Base-by-base conservation (phyloP, 2,113 vertebrate species). In the Tetrax tetrax region DNA sequence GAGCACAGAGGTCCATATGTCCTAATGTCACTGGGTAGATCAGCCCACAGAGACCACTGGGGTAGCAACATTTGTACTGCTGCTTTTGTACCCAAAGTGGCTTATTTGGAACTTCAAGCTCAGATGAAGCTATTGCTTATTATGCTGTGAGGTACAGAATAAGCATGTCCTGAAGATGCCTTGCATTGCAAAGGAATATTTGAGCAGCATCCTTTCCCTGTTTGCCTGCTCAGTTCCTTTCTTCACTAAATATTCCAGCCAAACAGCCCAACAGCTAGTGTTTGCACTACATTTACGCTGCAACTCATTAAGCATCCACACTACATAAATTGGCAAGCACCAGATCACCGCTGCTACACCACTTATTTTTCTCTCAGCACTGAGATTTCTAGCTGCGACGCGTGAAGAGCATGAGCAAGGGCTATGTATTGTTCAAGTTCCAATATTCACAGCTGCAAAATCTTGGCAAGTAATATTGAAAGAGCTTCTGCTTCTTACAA, bases 381-480 rank as follows among this genome's bases (percentile, higher is more conserved):
- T 65, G 54, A 89, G 53, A 65, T 83, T 63, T 89, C 89, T 85
- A 74, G 66, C 47, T 83, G 77, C 14, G n/a, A 78, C 45, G 61
- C 2, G 4, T 84, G 88, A 94, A 93, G 64, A 93, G 57, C 79
- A 70, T 68, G 71, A 80, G 74, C 41, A 80, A 76, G 51, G 72
- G 54, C 28, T 90, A 17, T 16, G 15, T 28, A 63, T 33, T 64
- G 64, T 93, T 93, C 81, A 74, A 38, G 53, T 81, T 95, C 91
- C 97, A 97, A 91, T 65, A 66, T 75, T 48, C 72, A 74, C 98
- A 96, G 96, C 96, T 94, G 85, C 71, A 71, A 74, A 96, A 22
- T 41, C 81, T 88, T 94, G 65, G 54, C 78, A 91, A 80, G 45
- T 57, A 43, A 65, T 11, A 77, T 1, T 43, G 82, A 91, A 96